phyloP scores from a whole-genome alignment of 2,888 invertebrate species.

The Rhodophaea formosa region DNA sequence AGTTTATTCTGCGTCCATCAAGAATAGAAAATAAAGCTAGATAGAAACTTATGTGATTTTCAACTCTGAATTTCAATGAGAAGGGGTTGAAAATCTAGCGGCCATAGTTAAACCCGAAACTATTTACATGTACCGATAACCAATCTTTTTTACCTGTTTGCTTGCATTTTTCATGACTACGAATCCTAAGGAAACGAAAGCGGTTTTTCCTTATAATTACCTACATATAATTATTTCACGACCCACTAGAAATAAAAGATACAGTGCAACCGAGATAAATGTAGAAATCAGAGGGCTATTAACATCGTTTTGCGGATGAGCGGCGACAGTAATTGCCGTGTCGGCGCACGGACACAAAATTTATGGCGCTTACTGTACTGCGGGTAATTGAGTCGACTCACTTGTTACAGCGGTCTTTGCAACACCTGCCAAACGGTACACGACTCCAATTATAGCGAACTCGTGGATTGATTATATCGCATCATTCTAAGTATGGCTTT shows the following conservation, averaged over 20 bases:
- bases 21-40: too few species aligned
- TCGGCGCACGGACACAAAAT: conserved; percentile 72
- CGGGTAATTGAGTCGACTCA: conserved; percentile 68
- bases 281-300: conserved; percentile 73
- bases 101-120: too few species aligned
- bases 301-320: conserved; percentile 78
- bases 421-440: conserved; percentile 47
- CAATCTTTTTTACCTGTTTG: too few species aligned
- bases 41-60: too few species aligned
- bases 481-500: too few species aligned
- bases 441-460: not conserved
- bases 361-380: conserved; percentile 66
- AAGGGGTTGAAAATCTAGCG: too few species aligned
- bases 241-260: conserved; percentile 48
- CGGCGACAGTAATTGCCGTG: conserved; percentile 78
- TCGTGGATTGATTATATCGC: not conserved
- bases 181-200: too few species aligned
- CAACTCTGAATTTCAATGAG: too few species aligned
- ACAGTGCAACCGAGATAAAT: conserved; percentile 62
- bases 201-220: not conserved
- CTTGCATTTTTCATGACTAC: too few species aligned
- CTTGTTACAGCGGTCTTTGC: conserved; percentile 45
- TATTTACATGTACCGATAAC: too few species aligned
- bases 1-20: not conserved
- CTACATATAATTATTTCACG: conserved; percentile 25